These are phyloP conservation scores for Altica lythri DNA, from an alignment of 2,888 invertebrate genomes.

Conservation along the genomic window DNA sequence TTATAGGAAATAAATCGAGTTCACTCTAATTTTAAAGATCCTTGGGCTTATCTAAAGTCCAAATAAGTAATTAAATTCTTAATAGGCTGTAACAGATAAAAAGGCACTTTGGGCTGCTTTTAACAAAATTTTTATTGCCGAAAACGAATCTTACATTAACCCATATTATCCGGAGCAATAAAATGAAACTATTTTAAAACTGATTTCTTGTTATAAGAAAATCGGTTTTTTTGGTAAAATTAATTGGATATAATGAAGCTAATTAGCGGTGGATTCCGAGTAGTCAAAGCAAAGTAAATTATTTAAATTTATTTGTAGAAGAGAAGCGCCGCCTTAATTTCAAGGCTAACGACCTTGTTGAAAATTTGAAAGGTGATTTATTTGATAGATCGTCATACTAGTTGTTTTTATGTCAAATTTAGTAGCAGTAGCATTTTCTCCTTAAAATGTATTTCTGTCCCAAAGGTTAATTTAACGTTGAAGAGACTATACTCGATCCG, in stretches of 20 bases:
- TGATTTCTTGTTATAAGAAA: constrained; percentile 8
- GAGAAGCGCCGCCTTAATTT: no score
- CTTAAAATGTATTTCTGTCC: no score
- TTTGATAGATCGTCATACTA: no score
- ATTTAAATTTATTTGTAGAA: constrained; percentile 8
- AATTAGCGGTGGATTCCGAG: constrained; percentile 12
- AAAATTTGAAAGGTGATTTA: no score
- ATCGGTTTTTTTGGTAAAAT: constrained; percentile 13
- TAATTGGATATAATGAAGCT: constrained; percentile 19
- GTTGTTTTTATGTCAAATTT: no score
- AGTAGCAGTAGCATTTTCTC: no score
- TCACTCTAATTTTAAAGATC: neutral
- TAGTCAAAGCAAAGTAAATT: constrained; percentile 12
- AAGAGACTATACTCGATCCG: no score
- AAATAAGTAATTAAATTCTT: constrained; percentile 20
- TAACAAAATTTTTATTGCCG: constrained; percentile 17
- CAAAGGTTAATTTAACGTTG: no score
- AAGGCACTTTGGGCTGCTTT: constrained; percentile 14
- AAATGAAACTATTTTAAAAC: constrained; percentile 19
- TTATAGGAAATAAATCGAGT: neutral
- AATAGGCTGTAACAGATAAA: constrained; percentile 21
- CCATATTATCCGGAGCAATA: constrained; percentile 7
- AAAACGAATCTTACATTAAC: constrained; percentile 9
- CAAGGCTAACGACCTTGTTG: no score
- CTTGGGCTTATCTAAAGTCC: constrained; percentile 1